phyloP scores from a whole-genome alignment of 2,888 invertebrate genomes.

The Adineta ricciae region DNA sequence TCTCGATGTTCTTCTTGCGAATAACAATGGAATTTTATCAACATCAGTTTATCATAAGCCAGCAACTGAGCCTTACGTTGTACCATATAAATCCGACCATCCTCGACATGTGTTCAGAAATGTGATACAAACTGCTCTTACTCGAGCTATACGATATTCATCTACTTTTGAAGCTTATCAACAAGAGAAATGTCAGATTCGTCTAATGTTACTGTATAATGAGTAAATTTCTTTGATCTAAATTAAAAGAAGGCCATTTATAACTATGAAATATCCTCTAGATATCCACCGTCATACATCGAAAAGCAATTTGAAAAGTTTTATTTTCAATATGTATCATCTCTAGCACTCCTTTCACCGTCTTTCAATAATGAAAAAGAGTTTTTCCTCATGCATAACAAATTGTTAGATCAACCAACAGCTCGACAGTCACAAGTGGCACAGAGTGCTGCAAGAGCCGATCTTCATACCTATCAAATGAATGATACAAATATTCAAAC shows the following conservation, averaged over 20 bases:
- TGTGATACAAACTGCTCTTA: neutral
- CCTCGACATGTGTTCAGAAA: neutral
- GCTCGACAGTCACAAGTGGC: neutral
- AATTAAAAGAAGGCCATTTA: too few species aligned
- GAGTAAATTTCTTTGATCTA: neutral
- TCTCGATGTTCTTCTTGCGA: neutral
- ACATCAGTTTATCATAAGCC: neutral
- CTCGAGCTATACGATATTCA: neutral
- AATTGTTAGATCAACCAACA: neutral
- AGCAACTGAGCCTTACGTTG: neutral
- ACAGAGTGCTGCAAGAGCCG: neutral
- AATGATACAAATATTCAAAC: neutral
- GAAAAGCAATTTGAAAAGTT: neutral
- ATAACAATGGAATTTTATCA: neutral
- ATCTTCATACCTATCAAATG: neutral
- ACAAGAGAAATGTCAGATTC: neutral
- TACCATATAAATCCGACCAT: neutral
- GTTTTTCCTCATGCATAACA: neutral
- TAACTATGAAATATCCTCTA: neutral
- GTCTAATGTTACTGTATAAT: neutral
- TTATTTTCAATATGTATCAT: neutral
- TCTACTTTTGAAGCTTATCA: neutral
- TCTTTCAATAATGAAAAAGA: neutral
- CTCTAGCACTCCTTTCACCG: neutral
- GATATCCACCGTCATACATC: neutral